phyloP scores from a whole-genome alignment of 2,797 vertebrate genomes.

The Enteromius fasciolatus region DNA sequence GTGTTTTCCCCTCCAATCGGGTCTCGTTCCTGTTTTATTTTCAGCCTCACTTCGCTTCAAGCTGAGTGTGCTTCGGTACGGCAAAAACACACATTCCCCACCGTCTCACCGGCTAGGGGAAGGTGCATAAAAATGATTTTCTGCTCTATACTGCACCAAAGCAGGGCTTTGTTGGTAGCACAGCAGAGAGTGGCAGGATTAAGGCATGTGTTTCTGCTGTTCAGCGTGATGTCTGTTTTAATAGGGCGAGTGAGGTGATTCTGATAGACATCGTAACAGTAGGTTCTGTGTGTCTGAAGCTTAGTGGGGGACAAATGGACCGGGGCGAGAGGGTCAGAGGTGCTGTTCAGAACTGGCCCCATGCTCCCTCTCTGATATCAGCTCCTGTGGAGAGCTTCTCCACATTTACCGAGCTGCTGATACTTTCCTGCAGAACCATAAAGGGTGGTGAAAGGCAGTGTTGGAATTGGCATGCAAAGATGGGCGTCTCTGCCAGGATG shows the following conservation, averaged over 20 bases:
- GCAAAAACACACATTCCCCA: conserved; percentile 53
- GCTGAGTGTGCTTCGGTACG: conserved; percentile 64
- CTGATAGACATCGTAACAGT: conserved; percentile 69
- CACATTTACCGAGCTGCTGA: conserved; percentile 66
- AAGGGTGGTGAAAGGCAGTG: conserved; percentile 62
- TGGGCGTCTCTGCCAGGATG: conserved; percentile 45
- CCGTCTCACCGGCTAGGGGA: conserved; percentile 43
- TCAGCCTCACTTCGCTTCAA: conserved; percentile 72
- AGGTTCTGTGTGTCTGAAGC: conserved; percentile 68
- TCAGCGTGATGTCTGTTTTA: conserved; percentile 73
- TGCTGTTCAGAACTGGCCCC: conserved; percentile 55
- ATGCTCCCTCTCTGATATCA: conserved; percentile 44
- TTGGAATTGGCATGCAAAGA: conserved; percentile 72
- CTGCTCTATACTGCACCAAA: conserved; percentile 65
- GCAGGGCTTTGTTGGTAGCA: conserved; percentile 64
- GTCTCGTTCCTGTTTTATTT: conserved; percentile 63
- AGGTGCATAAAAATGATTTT: conserved; percentile 66
- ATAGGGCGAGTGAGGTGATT: conserved; percentile 65
- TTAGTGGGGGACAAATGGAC: conserved; percentile 56
- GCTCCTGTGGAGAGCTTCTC: conserved; percentile 55
- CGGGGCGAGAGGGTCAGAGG: conserved; percentile 35
- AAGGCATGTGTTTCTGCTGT: conserved; percentile 60
- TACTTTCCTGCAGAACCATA: conserved; percentile 65
- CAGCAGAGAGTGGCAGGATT: conserved; percentile 36
- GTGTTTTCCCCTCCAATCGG: conserved; percentile 11